phyloP scores from a whole-genome alignment of 1,140 invertebrate genomes.

The Theocolax elegans region DNA sequence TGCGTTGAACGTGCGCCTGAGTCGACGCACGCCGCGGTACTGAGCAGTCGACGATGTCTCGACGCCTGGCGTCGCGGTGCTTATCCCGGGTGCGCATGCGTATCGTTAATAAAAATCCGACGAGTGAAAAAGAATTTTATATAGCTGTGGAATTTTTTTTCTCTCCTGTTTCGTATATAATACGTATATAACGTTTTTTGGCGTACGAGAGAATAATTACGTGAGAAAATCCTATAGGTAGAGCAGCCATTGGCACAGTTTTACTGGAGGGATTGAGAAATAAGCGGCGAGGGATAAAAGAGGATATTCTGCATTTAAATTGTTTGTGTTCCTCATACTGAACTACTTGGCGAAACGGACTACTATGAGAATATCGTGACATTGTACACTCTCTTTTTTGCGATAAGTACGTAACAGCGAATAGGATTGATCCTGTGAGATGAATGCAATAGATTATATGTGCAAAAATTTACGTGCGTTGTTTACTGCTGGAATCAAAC shows the following conservation, averaged over 20 bases:
- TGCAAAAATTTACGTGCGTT: no score
- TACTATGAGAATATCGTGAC: no score
- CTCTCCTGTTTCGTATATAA: no score
- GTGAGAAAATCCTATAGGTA: conserved; percentile 44
- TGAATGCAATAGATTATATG: no score
- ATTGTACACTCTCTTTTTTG: no score
- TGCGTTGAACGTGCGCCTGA: conserved; percentile 58
- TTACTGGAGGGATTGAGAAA: neutral
- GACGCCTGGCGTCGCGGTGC: conserved; percentile 56
- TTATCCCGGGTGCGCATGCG: conserved; percentile 36
- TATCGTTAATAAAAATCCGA: neutral
- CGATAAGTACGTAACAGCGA: no score
- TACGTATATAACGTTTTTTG: neutral
- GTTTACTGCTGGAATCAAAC: no score
- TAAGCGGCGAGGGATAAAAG: neutral
- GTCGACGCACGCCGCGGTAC: conserved; percentile 67
- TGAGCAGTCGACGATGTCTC: conserved; percentile 42
- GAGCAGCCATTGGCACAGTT: conserved; percentile 11
- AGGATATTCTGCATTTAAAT: neutral
- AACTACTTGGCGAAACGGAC: no score
- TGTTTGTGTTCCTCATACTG: neutral
- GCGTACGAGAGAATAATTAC: conserved; percentile 25
- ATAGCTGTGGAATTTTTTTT: neutral
- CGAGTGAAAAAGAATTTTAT: conserved; percentile 1
- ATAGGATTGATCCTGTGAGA: no score